A percentile compares a stretch with the other conserved stretches of the same genome.
Evolutionary conservation across 2,113 vertebrate genomes (phyloP).

Genomic region (Gavia stellata): DNA sequence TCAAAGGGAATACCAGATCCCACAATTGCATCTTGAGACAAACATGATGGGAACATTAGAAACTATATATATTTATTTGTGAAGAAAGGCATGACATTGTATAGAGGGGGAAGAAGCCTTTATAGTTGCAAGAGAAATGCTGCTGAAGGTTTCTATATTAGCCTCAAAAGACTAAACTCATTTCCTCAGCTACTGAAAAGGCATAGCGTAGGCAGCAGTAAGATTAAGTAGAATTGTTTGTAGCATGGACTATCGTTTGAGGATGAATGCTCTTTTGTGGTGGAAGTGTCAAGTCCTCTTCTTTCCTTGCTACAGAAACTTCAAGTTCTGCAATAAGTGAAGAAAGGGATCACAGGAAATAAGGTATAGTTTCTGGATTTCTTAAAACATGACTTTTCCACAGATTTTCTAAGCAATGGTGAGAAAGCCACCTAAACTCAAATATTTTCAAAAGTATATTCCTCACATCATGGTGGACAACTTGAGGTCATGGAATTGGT

Average conservation of each 20-base stretch:
- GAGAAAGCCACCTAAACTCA: background rate
- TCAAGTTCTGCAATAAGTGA: background rate
- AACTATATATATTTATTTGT: background rate
- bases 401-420: background rate
- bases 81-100: background rate
- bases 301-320: background rate
- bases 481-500: background rate
- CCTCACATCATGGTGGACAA: background rate
- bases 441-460: background rate
- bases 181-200: background rate
- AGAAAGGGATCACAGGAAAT: background rate
- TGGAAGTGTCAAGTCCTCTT: background rate
- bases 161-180: background rate
- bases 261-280: background rate
- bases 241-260: background rate
- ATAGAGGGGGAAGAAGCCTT: background rate
- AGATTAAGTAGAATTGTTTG: background rate
- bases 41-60: background rate
- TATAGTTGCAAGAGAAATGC: background rate
- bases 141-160: background rate
- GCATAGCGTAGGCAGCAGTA: background rate
- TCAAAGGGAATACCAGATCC: background rate
- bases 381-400: background rate
- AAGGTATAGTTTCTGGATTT: background rate
- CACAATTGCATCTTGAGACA: background rate